phyloP scores from a whole-genome alignment of 1,140 invertebrate genomes.

The Euura lappo region DNA sequence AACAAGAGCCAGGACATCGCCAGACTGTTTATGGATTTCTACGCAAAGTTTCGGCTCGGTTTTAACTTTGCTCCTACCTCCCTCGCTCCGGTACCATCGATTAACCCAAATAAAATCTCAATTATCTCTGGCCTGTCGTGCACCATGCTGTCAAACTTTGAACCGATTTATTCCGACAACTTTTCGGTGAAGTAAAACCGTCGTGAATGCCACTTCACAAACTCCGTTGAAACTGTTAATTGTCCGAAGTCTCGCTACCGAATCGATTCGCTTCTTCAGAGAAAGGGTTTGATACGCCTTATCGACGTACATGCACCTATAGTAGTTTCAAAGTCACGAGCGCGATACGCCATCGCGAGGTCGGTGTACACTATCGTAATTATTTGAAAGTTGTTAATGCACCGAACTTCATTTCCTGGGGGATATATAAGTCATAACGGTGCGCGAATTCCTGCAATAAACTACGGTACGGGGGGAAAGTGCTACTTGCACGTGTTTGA shows the following conservation, averaged over 20 bases:
- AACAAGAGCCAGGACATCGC: not conserved
- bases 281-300: not conserved
- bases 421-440: not conserved
- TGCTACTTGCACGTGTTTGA: not conserved
- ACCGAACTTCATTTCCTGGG: too few relatives aligned
- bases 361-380: too few relatives aligned
- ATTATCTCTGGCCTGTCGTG: not conserved
- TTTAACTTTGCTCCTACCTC: too few relatives aligned
- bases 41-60: conserved; percentile 9
- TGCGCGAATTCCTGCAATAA: not conserved
- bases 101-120: not conserved
- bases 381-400: too few relatives aligned
- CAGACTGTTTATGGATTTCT: conserved; percentile 25
- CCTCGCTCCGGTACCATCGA: too few relatives aligned
- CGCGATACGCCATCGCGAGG: too few relatives aligned
- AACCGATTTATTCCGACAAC: not conserved
- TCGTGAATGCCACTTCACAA: not conserved
- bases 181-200: not conserved
- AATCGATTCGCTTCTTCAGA: not conserved
- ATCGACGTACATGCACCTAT: not conserved
- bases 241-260: not conserved
- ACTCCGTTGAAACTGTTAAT: not conserved
- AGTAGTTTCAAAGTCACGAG: too few relatives aligned
- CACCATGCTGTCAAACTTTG: not conserved
- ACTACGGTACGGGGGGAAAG: not conserved